Conservation (phyloP, 2,113 vertebrate species). For the Poeciliopsis retropinna region DNA sequence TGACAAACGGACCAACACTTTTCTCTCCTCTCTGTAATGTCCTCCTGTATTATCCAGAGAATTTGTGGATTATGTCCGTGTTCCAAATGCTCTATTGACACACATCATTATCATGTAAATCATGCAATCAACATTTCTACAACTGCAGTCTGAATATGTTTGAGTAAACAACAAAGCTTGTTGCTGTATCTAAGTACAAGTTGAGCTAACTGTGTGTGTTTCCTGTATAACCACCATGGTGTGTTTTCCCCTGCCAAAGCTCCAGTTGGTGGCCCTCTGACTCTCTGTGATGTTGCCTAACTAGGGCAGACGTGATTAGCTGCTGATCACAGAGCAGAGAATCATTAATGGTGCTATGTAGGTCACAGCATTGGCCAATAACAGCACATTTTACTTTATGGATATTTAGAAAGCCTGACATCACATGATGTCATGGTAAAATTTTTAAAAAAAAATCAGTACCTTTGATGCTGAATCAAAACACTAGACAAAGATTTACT, state of each 20-base stretch:
- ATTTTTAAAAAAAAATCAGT: not conserved
- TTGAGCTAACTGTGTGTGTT: not conserved
- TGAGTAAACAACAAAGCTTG: not conserved
- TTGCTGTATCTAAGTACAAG: not conserved
- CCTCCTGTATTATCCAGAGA: too few relatives aligned
- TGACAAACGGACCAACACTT: not conserved
- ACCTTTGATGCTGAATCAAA: constrained; percentile 50
- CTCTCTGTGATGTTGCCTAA: constrained; percentile 78
- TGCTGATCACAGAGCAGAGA: constrained; percentile 64
- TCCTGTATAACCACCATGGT: not conserved
- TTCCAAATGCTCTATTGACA: too few relatives aligned
- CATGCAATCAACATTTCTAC: not conserved
- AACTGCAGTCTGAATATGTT: not conserved
- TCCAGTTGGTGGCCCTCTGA: not conserved
- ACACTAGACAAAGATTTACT: constrained; percentile 14
- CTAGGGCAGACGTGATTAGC: constrained; percentile 77
- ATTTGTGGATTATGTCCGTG: too few relatives aligned
- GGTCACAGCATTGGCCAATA: constrained; percentile 68
- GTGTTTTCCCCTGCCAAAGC: constrained; percentile 20
- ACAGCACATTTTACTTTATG: constrained; percentile 44
- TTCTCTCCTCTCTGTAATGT: not conserved
- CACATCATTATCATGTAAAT: too few relatives aligned
- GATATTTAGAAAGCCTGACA: constrained; percentile 34
- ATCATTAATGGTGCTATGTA: constrained; percentile 70
- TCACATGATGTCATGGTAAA: not conserved